Conservation (phyloP, 2,888 invertebrate species). For the Meandrusa payeni region DNA sequence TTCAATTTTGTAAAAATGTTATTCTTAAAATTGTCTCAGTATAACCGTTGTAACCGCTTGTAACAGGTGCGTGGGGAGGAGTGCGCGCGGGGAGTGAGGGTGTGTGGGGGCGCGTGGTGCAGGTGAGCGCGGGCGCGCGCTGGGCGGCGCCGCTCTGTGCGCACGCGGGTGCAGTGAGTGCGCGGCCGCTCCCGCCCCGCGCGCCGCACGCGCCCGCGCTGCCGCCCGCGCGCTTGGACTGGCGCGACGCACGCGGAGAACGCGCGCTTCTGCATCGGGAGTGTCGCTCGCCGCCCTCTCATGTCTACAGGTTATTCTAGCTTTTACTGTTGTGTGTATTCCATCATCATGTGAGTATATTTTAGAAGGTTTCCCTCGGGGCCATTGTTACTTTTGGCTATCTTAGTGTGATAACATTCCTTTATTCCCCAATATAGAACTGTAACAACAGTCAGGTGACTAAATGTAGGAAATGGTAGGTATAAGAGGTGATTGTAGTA, state of each 20-base stretch:
- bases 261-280: conserved; percentile 51
- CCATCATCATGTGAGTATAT: no score
- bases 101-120: conserved; percentile 39
- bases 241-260: conserved; percentile 39
- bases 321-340: no score
- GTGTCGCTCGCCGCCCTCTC: conserved; percentile 57
- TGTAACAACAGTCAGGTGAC: no score
- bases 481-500: no score
- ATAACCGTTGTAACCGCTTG: no score
- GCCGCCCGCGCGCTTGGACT: conserved; percentile 50
- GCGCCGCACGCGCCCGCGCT: conserved; percentile 48
- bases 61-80: conserved; percentile 25
- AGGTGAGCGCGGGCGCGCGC: conserved; percentile 76
- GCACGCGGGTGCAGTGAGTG: conserved; percentile 86
- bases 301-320: conserved; percentile 49
- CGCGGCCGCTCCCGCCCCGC: conserved; percentile 83
- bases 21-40: no score
- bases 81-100: conserved; percentile 20
- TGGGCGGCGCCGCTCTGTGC: conserved; percentile 90
- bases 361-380: no score
- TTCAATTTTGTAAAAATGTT: no score
- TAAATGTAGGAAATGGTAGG: no score
- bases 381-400: no score
- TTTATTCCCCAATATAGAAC: no score
- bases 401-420: no score